Base-by-base conservation (phyloP, 2,888 invertebrate genomes). In the Dynastes maya region DNA sequence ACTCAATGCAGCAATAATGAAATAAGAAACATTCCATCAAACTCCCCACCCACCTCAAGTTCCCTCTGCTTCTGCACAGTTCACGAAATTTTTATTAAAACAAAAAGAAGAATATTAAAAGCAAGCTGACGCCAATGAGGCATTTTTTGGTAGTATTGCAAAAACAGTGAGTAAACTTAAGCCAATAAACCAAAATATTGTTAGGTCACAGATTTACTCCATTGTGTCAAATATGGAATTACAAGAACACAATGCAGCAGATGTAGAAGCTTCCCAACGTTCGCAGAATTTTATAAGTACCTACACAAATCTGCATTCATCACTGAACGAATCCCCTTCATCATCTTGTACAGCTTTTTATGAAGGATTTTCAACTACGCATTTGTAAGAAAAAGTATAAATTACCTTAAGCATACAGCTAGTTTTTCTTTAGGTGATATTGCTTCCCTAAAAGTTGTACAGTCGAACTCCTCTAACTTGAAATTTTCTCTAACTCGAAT, bases 341-440 rank as follows among this genome's bases (percentile, higher is more conserved):
- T 51, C 51, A 51, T 51, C 51, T 51, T 2, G 51, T 51, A 51
- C 49, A 49, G 11, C 51, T 13, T 51, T 51, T 51, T 51, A 51
- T 51, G 51, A 51, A 51, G 5, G n/a, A 8, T 6, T 51, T 51
- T 51, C 51, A 51, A n/a, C n/a, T 51, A 9, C 51, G 22, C 22
- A 22, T 22, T 22, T 22, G 22, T 22, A 22, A 22, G 22, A 22
- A 22, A 22, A 22, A 22, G 9, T 2, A 51, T 51, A 51, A 51
- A 51, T 77, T 77, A 70, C 77, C 77, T 53, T 70, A 77, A 77
- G 37, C 70, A 77, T 37, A 77, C 77, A 58, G 77, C 67, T 64
- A 77, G 61, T 64, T 77, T 77, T 70, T 77, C 77, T 68, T 67
- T 58, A 58, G 77, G 55, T 67, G 37, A 70, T 22, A 77, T 77